Base-by-base conservation (phyloP, 2,797 vertebrate genomes). In the Coendou prehensilis region DNA sequence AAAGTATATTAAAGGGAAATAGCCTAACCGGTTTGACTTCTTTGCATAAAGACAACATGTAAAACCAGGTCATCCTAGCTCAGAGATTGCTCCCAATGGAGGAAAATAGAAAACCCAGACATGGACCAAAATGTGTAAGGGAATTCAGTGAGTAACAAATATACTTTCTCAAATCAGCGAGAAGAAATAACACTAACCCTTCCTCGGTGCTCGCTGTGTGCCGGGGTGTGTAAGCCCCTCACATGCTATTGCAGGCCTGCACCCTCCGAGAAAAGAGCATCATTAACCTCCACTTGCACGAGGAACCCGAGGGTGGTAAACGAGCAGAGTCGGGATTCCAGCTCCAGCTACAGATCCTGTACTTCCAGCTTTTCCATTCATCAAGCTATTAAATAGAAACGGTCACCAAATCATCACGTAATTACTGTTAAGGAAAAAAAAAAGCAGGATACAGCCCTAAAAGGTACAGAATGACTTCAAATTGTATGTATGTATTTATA, bases 321-420 rank as follows among this genome's bases (percentile, higher is more conserved):
- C 47, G 59, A 88, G 61, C 11, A 37, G 52, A 54, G 28, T 88
- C 69, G 85, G 54, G 64, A 95, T 91, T 93, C 26, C 64, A 89
- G 59, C 28, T 18, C 59, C 79, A 10, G 18, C 79, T 89, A n/a
- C 7, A 91, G 41, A 88, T 71, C 15, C 33, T 75, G 10, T 59
- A 26, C 64, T 80, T 91, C 33, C 80, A 86, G 73, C n/a, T 61
- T 71, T 33, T 71, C 54, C 0, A 37, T 5, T 96, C 45, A n/a
- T 84, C 64, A 56, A 96, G 59, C 0, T 30, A 6, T 47, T 91
- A 89, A 7, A n/a, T 75, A 80, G 87, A 90, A 90, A 59, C 37
- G 45, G 37, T 56, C 52, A 89, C 54, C 84, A 89, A n/a, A 78
- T 75, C 76, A 89, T 61, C 67, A 89, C 23, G 83, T 80, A 83